Evolutionary conservation across 2,797 vertebrate species (phyloP).

Genomic region (Acanthis flammea): DNA sequence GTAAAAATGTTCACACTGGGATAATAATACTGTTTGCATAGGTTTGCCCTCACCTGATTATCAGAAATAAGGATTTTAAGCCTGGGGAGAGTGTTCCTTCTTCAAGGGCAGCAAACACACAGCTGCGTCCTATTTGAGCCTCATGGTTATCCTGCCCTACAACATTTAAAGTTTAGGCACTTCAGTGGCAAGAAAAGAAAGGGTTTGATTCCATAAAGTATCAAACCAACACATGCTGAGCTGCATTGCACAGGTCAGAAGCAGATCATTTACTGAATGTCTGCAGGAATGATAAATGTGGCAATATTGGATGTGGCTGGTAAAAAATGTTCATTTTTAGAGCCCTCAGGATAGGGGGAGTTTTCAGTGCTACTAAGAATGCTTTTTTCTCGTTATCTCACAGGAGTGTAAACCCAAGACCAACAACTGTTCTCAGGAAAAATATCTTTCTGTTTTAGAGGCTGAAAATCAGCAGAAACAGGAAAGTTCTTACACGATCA

Average conservation of each 20-base stretch:
- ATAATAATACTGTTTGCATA: not conserved
- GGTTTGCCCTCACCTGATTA: not conserved
- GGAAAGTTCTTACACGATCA: accelerated
- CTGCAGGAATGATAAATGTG: not conserved
- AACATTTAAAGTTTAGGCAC: not conserved
- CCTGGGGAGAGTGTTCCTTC: not conserved
- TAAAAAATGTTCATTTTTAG: not conserved
- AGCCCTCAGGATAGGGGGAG: not conserved
- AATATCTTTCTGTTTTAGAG: not conserved
- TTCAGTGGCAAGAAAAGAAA: not conserved
- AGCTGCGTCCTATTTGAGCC: not conserved
- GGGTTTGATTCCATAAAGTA: not conserved
- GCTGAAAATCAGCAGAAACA: not conserved
- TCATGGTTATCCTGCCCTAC: not conserved
- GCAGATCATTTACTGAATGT: not conserved
- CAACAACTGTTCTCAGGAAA: not conserved
- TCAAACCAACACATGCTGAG: not conserved
- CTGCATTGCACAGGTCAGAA: not conserved
- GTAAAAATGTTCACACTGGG: not conserved
- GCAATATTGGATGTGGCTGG: not conserved
- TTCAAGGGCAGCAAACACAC: not conserved
- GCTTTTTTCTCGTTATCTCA: not conserved
- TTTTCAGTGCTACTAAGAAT: not conserved
- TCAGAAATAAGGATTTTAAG: not conserved
- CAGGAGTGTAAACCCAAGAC: not conserved